Percentiles rank a stretch among this genome's conserved stretches.
Conservation (phyloP, 2,888 invertebrate genomes). For the Brachycybe producta region DNA sequence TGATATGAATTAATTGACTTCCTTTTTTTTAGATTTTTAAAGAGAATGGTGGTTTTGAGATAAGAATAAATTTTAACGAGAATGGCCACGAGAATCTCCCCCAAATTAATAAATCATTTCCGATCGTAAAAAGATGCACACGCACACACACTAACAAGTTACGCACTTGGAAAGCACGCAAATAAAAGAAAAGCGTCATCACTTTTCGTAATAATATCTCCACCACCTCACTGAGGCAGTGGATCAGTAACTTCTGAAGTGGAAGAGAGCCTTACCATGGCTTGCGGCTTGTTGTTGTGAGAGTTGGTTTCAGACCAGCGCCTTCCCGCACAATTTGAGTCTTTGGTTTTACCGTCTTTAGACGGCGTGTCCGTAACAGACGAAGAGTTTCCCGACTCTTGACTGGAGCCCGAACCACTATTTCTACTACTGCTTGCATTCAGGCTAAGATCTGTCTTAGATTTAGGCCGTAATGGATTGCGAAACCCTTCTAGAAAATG, state of each 20-base stretch:
- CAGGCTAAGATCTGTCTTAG: conserved; percentile 41
- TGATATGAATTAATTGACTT: too few relatives aligned
- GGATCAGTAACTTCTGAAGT: background rate
- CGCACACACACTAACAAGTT: background rate
- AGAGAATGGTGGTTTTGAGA: too few relatives aligned
- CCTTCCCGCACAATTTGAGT: background rate
- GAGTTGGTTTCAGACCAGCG: conserved; percentile 5
- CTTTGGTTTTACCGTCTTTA: background rate
- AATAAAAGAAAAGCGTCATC: background rate
- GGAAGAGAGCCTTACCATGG: conserved; percentile 10
- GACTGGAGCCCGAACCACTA: conserved; percentile 13
- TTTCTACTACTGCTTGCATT: conserved; percentile 9
- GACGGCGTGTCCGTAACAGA: background rate
- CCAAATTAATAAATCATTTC: background rate
- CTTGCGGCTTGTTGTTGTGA: background rate
- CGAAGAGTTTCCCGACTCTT: background rate
- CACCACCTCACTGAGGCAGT: background rate
- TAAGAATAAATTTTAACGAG: too few relatives aligned
- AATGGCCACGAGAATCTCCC: too few relatives aligned
- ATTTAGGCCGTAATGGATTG: conserved; percentile 44
- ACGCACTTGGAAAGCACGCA: background rate
- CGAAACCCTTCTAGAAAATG: conserved; percentile 49
- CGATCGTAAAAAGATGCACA: too few relatives aligned
- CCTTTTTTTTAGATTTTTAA: too few relatives aligned
- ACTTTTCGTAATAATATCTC: background rate